These are phyloP conservation scores for Venustoraphidia nigricollis DNA, from an alignment of 2,888 invertebrate genomes.

Conservation along the genomic window DNA sequence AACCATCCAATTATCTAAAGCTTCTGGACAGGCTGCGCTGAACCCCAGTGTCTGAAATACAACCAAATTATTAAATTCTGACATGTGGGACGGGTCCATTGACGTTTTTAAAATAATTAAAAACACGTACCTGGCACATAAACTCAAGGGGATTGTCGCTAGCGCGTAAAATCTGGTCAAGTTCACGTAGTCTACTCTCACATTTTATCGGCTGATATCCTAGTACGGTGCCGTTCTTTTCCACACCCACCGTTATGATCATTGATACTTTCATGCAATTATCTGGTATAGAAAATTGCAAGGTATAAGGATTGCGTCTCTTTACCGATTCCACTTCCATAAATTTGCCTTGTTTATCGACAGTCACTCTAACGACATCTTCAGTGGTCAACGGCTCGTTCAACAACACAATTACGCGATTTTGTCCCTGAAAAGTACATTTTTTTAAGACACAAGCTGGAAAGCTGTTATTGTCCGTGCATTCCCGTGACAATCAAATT, in stretches of 20 bases:
- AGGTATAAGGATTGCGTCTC: constrained; percentile 66
- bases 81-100: no score
- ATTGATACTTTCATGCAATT: constrained; percentile 69
- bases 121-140: constrained; percentile 61
- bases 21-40: constrained; percentile 58
- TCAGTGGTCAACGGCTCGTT: constrained; percentile 63
- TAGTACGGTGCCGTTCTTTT: constrained; percentile 63
- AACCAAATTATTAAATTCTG: background rate
- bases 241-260: constrained; percentile 65
- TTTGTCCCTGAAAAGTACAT: constrained; percentile 49
- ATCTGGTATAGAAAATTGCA: constrained; percentile 73
- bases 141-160: constrained; percentile 73
- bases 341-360: constrained; percentile 68
- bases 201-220: constrained; percentile 78
- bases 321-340: constrained; percentile 60
- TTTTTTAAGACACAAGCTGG: background rate
- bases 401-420: constrained; percentile 62
- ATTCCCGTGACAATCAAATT: no score
- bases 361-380: constrained; percentile 60
- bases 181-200: constrained; percentile 66
- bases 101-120: no score
- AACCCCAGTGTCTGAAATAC: constrained; percentile 57
- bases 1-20: constrained; percentile 66
- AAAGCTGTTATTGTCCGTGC: no score
- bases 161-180: constrained; percentile 64